phyloP scores from a whole-genome alignment of 2,797 vertebrate genomes.

The Chaunax sp. region DNA sequence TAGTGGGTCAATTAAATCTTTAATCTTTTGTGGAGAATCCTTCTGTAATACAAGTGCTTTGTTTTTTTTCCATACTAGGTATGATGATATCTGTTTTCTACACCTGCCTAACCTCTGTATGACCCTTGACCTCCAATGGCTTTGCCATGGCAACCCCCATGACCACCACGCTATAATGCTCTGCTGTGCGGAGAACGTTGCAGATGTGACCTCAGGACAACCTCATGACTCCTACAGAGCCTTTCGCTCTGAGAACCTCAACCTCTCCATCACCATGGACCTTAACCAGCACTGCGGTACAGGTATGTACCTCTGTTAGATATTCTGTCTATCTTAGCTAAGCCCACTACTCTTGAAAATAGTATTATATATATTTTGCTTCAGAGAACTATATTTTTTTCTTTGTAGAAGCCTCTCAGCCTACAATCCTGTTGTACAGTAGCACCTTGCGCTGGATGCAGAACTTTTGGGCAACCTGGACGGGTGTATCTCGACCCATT shows the following conservation, averaged over 20 bases:
- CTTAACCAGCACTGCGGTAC: slow-evolving; percentile 85
- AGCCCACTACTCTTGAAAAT: not conserved
- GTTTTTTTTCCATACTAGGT: slow-evolving; percentile 77
- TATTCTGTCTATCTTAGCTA: not conserved
- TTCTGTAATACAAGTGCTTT: slow-evolving; percentile 2
- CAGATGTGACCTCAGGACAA: slow-evolving; percentile 91
- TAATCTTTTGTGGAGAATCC: not conserved
- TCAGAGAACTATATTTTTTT: not conserved
- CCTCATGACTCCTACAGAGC: slow-evolving; percentile 97
- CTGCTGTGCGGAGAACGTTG: slow-evolving; percentile 90
- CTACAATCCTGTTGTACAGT: slow-evolving; percentile 95
- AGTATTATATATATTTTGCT: not conserved
- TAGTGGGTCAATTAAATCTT: not conserved
- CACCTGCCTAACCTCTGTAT: slow-evolving; percentile 95
- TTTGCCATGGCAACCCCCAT: slow-evolving; percentile 96
- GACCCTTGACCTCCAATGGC: slow-evolving; percentile 96
- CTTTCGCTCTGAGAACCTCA: slow-evolving; percentile 98
- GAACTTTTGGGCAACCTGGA: slow-evolving; percentile 99
- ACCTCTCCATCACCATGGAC: slow-evolving; percentile 97
- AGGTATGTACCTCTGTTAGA: slow-evolving; percentile 71
- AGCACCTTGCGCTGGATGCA: slow-evolving; percentile 99
- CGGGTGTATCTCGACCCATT: slow-evolving; percentile 93
- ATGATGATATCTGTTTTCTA: slow-evolving; percentile 98
- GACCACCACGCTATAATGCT: slow-evolving; percentile 94
- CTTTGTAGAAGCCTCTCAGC: slow-evolving; percentile 87